Conservation (phyloP, 2,797 vertebrate genomes). For the Acanthurus tractus region DNA sequence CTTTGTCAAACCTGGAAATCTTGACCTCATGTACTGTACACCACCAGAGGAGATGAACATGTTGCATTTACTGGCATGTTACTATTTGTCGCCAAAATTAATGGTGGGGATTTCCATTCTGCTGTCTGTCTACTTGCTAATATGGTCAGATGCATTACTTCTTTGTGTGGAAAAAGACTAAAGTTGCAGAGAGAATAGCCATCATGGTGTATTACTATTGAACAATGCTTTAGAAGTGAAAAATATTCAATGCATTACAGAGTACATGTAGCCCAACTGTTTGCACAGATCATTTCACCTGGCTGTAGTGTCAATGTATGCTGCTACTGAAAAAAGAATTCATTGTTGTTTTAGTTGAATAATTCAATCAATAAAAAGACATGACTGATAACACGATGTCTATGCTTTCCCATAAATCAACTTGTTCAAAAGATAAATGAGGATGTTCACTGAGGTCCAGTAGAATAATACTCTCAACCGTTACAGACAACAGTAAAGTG, state of each 20-base stretch:
- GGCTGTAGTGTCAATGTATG: background rate
- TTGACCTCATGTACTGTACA: background rate
- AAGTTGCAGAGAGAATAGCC: background rate
- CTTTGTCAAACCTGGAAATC: too few relatives aligned
- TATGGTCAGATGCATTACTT: background rate
- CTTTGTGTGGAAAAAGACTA: background rate
- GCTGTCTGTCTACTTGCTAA: background rate
- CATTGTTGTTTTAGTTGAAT: conserved; percentile 8
- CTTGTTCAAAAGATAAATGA: background rate
- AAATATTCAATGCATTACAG: background rate
- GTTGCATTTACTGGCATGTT: too few relatives aligned
- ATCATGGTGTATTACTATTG: background rate
- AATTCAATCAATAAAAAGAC: conserved; percentile 16
- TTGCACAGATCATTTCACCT: background rate
- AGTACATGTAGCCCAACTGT: background rate
- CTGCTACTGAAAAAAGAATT: background rate
- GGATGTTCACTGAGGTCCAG: background rate
- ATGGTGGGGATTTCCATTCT: background rate
- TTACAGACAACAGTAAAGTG: background rate
- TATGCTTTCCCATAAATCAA: background rate
- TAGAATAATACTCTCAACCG: background rate
- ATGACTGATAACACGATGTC: background rate
- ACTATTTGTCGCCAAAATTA: too few relatives aligned
- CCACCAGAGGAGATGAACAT: background rate
- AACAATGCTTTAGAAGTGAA: background rate